Base-by-base conservation (phyloP, 2,888 invertebrate species). In the Crocallis elinguaria region DNA sequence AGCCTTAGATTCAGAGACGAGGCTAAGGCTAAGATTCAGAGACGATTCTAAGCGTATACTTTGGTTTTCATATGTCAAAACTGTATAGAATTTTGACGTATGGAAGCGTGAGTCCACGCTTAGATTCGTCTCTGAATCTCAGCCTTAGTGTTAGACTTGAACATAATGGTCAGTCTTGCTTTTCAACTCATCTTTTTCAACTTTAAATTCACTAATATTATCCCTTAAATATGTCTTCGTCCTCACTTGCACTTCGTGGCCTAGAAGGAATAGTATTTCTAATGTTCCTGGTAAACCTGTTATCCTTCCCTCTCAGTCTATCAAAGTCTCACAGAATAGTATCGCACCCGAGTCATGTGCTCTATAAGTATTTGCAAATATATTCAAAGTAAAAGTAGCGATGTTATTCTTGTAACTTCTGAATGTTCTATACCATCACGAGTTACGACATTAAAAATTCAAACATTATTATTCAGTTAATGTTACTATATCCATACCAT, bases 221-320 rank as follows among this genome's bases (percentile, higher is more conserved):
- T 87, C 82, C 49, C 89, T 92, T 79, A 93, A 93, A 75, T 94
- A 94, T n/a, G 85, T 85, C 69, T 92, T 93, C 69, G 94, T 88
- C 36, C 93, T 77, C 6, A 72, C 64, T 58, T 86, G 80, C 3
- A 88, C 66, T 66, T 92, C 92, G 0, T 84, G 81, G 44, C 64
- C 77, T 13, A 89, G 42, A 0, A 88, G 58, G 70, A 92, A 86
- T 0, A 92, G 92, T 8, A 80, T 79, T 48, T 85, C 77, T 3
- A 90, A 57, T 50, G 80, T 81, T 0, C 91, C 91, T 1, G 90
- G 71, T 1, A 89, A 64, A 0, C 90, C 88, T 0, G 84, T 82
- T 11, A 88, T 72, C 38, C 81, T 75, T 3, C 88, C 88, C 23
- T 86, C 86, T 0, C 74, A 71, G 39, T 90, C 89, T 32, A 83